A percentile compares a stretch with the other conserved stretches of the same genome.
Evolutionary conservation across 2,797 vertebrate species (phyloP).

Genomic region (Acipenser transmontanus): DNA sequence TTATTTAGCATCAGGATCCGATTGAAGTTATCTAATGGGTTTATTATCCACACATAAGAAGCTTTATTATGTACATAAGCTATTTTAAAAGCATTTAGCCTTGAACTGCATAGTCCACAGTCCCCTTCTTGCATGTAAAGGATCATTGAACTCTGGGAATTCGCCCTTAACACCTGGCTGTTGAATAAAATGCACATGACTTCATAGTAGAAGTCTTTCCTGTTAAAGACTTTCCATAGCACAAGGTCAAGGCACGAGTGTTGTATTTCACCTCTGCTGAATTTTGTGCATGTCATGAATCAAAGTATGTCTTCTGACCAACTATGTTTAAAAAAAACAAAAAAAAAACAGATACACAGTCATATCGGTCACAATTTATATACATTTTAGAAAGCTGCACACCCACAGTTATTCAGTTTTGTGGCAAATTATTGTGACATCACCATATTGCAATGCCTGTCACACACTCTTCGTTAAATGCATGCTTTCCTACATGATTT

Average conservation of each 20-base stretch:
- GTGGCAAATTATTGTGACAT: too few species aligned
- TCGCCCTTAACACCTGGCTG: not conserved
- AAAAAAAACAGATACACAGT: too few species aligned
- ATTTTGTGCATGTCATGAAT: too few species aligned
- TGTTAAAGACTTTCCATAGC: not conserved
- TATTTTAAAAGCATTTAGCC: not conserved
- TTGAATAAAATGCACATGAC: not conserved
- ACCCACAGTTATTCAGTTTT: too few species aligned
- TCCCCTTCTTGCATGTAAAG: not conserved
- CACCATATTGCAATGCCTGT: too few species aligned
- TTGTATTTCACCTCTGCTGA: not conserved
- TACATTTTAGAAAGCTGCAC: too few species aligned
- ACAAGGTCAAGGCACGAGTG: not conserved
- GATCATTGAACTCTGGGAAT: not conserved
- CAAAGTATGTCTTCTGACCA: too few species aligned
- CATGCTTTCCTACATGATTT: too few species aligned
- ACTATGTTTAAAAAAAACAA: too few species aligned
- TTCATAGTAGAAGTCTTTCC: conserved; percentile 2
- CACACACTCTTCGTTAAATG: too few species aligned
- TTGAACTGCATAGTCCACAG: not conserved
- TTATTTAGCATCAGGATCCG: conserved; percentile 25
- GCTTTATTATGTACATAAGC: not conserved
- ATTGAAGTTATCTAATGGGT: not conserved
- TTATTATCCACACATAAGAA: not conserved
- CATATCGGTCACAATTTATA: too few species aligned